Percentiles rank a stretch among this genome's conserved stretches.
phyloP scores from a whole-genome alignment of 2,113 vertebrate genomes.

The Macquaria ambigua region DNA sequence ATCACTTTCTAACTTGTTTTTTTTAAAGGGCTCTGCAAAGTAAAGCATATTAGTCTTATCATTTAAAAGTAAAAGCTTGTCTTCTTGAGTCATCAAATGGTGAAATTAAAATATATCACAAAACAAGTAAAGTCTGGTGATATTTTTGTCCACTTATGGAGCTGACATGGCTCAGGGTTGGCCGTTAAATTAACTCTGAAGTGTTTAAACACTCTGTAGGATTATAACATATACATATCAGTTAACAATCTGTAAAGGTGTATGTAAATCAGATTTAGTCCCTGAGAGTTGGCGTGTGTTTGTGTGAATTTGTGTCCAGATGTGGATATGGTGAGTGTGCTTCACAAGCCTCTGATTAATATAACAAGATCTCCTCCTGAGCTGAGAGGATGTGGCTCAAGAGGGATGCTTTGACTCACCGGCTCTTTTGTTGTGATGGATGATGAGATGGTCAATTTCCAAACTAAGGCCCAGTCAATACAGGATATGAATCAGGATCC shows the following conservation, averaged over 20 bases:
- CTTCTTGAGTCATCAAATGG: neutral
- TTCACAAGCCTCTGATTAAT: constrained; percentile 54
- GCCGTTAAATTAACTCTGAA: neutral
- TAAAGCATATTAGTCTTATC: neutral
- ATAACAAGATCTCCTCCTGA: constrained; percentile 56
- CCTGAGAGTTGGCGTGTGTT: neutral
- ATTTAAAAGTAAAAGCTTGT: neutral
- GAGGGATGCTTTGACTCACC: constrained; percentile 71
- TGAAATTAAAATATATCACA: neutral
- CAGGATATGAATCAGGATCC: constrained; percentile 79
- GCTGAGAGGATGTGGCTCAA: constrained; percentile 67
- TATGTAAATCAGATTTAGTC: constrained; percentile 9
- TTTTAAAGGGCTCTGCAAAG: neutral
- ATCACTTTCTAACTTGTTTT: neutral
- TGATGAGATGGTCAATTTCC: constrained; percentile 71
- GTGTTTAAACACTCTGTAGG: neutral
- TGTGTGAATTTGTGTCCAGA: constrained; percentile 35
- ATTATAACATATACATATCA: neutral
- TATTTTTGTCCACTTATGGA: neutral
- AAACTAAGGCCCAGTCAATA: constrained; percentile 54
- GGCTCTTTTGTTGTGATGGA: constrained; percentile 66
- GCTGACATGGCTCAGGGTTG: neutral
- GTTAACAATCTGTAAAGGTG: neutral
- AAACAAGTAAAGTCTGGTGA: too few relatives aligned
- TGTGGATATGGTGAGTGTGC: constrained; percentile 27